These are phyloP conservation scores for Botia almorhae DNA, from an alignment of 2,797 vertebrate species.

Conservation along the genomic window DNA sequence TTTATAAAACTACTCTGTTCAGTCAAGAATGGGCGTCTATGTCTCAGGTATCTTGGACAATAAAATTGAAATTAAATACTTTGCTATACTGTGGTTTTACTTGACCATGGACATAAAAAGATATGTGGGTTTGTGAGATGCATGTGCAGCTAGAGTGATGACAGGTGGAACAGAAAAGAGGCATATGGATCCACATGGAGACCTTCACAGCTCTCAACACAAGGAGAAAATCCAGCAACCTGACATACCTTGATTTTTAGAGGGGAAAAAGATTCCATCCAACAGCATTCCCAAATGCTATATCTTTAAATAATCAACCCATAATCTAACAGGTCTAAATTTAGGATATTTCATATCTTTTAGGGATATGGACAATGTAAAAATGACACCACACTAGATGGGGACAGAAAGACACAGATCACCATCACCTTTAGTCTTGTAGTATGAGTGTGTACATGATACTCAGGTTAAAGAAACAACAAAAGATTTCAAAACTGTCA, in stretches of 20 bases:
- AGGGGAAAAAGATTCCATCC: constrained; percentile 30
- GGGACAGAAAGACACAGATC: no score
- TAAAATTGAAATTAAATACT: constrained; percentile 54
- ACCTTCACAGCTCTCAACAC: constrained; percentile 55
- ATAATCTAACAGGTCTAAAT: not conserved
- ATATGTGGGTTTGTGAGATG: constrained; percentile 54
- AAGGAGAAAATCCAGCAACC: constrained; percentile 45
- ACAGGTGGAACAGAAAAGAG: constrained; percentile 59
- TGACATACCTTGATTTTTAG: constrained; percentile 51
- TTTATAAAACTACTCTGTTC: constrained; percentile 56
- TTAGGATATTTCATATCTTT: not conserved
- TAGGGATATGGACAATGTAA: not conserved
- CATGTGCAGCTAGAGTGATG: constrained; percentile 53
- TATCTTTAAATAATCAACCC: not conserved
- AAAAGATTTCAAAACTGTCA: no score
- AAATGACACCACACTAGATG: not conserved
- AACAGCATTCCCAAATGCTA: constrained; percentile 33
- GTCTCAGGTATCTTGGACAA: constrained; percentile 59
- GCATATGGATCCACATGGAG: constrained; percentile 55
- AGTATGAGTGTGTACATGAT: no score
- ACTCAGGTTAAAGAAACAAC: no score
- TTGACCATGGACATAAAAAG: constrained; percentile 51
- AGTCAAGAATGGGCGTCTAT: constrained; percentile 47
- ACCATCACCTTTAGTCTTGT: no score
- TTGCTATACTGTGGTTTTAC: constrained; percentile 55